A percentile compares a stretch with the other conserved stretches of the same genome.
These are phyloP conservation scores for Sapayoa aenigma DNA, from an alignment of 2,113 vertebrate species.

Conservation along the genomic window DNA sequence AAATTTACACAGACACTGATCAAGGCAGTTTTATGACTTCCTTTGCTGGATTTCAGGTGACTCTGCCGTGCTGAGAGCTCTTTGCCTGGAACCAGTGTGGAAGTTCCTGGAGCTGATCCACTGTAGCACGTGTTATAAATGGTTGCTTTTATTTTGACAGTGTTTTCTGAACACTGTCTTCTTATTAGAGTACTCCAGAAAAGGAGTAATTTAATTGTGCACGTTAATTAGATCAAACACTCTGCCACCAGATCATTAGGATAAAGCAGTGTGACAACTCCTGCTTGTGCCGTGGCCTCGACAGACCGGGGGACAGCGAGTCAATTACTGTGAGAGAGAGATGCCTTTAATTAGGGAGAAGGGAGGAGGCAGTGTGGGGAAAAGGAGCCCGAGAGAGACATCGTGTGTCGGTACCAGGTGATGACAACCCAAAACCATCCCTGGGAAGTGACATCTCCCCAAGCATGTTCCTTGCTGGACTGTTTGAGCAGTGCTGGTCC, in stretches of 20 bases:
- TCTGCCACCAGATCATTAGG: neutral
- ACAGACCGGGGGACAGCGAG: neutral
- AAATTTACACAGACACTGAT: neutral
- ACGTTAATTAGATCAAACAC: slow-evolving; percentile 25
- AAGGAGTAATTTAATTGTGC: neutral
- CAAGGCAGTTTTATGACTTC: neutral
- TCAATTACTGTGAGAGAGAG: neutral
- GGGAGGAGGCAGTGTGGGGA: neutral
- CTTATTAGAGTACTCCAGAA: neutral
- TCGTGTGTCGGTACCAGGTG: slow-evolving; percentile 47
- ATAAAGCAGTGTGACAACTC: neutral
- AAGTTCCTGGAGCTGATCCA: neutral
- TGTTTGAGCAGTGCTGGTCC: neutral
- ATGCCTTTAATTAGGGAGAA: neutral
- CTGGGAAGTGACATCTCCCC: neutral
- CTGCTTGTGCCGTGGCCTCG: neutral
- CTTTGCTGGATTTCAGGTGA: neutral
- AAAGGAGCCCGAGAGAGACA: slow-evolving; percentile 64
- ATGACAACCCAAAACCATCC: neutral
- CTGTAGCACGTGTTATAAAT: neutral
- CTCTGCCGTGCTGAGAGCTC: neutral
- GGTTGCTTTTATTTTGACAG: neutral
- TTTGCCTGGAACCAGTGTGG: neutral
- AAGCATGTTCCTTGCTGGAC: neutral
- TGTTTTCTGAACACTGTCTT: neutral